Evolutionary conservation across 2,797 vertebrate genomes (phyloP).

Genomic region (Sphenopsis melanotis): DNA sequence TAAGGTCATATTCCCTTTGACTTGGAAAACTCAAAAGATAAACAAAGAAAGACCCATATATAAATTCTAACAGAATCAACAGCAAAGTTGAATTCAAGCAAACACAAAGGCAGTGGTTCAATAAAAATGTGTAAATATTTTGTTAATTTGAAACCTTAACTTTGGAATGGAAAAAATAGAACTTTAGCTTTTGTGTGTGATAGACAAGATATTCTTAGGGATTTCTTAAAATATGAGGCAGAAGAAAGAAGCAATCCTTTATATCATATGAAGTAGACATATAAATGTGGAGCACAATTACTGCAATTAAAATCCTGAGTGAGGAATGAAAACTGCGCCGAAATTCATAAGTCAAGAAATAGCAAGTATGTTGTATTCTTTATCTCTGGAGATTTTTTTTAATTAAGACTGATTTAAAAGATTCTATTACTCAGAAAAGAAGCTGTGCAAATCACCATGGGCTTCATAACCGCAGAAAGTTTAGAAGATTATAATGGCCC

Average conservation of each 20-base stretch:
- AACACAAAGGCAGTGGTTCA: background rate
- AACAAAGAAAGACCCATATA: background rate
- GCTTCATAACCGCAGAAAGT: background rate
- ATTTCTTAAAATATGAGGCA: background rate
- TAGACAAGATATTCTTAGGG: background rate
- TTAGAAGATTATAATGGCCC: background rate
- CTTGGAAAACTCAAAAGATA: background rate
- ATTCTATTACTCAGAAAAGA: background rate
- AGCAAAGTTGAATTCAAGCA: background rate
- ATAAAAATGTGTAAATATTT: background rate
- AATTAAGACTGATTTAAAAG: slow-evolving; percentile 31
- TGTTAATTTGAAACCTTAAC: background rate
- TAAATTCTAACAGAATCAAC: background rate
- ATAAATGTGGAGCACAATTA: background rate
- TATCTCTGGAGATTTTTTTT: background rate
- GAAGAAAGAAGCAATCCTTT: background rate
- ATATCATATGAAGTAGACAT: background rate
- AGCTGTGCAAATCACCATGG: background rate
- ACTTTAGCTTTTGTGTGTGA: background rate
- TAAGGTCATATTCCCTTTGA: background rate
- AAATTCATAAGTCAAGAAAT: background rate
- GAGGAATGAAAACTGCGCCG: background rate
- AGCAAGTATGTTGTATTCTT: background rate
- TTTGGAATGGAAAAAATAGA: background rate
- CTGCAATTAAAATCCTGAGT: background rate